Evolutionary conservation across 2,888 invertebrate genomes (phyloP).

Genomic region (Hanleya hanleyi): DNA sequence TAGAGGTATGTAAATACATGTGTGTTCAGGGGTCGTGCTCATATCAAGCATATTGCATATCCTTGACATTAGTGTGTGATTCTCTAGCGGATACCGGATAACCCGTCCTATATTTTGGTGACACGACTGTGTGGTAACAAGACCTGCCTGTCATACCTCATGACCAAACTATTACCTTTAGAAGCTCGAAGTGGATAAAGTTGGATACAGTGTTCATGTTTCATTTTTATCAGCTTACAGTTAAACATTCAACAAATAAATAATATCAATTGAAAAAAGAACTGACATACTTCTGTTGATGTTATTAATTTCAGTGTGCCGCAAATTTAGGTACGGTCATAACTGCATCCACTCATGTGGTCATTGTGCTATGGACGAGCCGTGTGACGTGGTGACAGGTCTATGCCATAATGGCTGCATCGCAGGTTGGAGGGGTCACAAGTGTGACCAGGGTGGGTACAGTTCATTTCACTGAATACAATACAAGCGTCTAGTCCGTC

Average conservation of each 20-base stretch:
- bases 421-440: constrained; percentile 52
- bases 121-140: neutral
- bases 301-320: constrained; percentile 44
- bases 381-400: constrained; percentile 58
- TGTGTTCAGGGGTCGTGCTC: no score
- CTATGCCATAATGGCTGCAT: constrained; percentile 56
- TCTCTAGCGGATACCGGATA: neutral
- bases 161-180: no score
- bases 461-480: no score
- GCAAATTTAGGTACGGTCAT: constrained; percentile 47
- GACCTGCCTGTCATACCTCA: neutral
- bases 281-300: neutral
- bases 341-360: constrained; percentile 57
- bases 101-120: no score
- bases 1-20: neutral
- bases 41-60: neutral
- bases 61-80: neutral
- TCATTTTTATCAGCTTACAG: neutral
- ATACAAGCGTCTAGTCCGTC: no score
- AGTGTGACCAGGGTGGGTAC: constrained; percentile 54
- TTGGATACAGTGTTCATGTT: neutral
- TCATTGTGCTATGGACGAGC: constrained; percentile 52
- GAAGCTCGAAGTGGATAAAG: no score
- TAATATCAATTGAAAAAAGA: no score
- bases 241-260: no score